Evolutionary conservation across 2,888 invertebrate species (phyloP), one percentile per base, ranked within the genome.

Genomic region (Melipona bicolor): DNA sequence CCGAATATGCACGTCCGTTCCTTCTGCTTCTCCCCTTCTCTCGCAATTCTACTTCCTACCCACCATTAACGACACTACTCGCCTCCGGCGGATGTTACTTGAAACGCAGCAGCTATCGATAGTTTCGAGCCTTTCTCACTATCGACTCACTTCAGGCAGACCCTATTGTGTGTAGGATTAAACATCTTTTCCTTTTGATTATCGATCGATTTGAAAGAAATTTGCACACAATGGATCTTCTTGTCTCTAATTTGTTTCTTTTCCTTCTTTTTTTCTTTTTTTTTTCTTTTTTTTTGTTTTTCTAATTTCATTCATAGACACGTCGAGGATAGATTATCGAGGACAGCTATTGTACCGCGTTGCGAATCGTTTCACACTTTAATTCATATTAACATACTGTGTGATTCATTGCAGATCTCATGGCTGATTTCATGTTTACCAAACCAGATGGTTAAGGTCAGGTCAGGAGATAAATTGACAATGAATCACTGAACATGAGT

Each of bases 31-130:
- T 32, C 32, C 52, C 43, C 56, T 49, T 32, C 61, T 54, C 68
- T 67, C 13, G 36, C 75, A 71, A 68, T 64, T 64, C 32, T 32
- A 73, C n/a, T 73, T 65, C 64, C 54, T 27, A 43, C 36, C 62
- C 71, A 24, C 72, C 49, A 27, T 65, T 56, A 27, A 59, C 21
- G 65, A 78, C 78, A 49, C 81, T 76, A 52, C 79, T 78, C 68
- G 80, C 77, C 77, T 61, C 77, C 77, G 54, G 59, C 74, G 77
- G 71, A 84, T 79, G 72, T 79, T 77, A 84, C 85, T 85, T 80
- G 77, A 82, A 79, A 87, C 79, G 56, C 56, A 59, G 56, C 56
- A 59, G 65, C 85, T 74, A 80, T 78, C 76, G 79, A 86, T 73
- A 83, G 75, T 71, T 77, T 71, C 61, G 50, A 77, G 69, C 72